These are phyloP conservation scores for Nemotelus pantherinus DNA, from an alignment of 2,888 invertebrate genomes.

Conservation along the genomic window DNA sequence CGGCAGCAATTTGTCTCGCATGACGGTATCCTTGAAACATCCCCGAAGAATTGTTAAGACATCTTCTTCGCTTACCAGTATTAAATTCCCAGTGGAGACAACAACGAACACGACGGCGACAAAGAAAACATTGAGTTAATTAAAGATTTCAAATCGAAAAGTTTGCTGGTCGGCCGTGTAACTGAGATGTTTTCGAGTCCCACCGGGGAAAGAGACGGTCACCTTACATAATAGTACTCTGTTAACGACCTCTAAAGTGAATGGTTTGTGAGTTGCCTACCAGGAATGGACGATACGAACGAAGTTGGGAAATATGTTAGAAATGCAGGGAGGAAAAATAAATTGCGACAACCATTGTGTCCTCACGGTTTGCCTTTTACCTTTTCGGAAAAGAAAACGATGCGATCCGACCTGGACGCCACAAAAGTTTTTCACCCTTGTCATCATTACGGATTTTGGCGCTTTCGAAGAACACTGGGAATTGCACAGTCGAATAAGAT, in stretches of 20 bases:
- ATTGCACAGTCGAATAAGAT: too few species aligned
- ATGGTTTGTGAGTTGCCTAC: neutral
- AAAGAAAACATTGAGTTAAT: slow-evolving; percentile 39
- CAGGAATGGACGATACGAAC: neutral
- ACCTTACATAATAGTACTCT: neutral
- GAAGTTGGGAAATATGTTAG: neutral
- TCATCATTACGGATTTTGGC: too few species aligned
- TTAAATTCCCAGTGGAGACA: slow-evolving; percentile 6
- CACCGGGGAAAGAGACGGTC: neutral
- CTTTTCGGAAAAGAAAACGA: neutral
- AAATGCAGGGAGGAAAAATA: neutral
- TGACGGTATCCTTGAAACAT: slow-evolving; percentile 27
- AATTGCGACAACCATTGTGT: neutral
- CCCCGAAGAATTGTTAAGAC: slow-evolving; percentile 19
- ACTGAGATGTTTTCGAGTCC: slow-evolving; percentile 4
- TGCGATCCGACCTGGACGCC: neutral
- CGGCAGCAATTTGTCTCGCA: slow-evolving; percentile 33
- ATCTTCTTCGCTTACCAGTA: slow-evolving; percentile 2
- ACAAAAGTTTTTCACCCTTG: too few species aligned
- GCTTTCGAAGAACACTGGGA: too few species aligned
- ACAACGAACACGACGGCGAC: neutral
- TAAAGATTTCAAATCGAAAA: slow-evolving; percentile 40
- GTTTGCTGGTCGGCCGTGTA: slow-evolving; percentile 7
- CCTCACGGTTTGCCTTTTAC: neutral
- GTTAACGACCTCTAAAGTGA: neutral